Evolutionary conservation across 2,113 vertebrate species (phyloP).

Genomic region (Phaethon lepturus): DNA sequence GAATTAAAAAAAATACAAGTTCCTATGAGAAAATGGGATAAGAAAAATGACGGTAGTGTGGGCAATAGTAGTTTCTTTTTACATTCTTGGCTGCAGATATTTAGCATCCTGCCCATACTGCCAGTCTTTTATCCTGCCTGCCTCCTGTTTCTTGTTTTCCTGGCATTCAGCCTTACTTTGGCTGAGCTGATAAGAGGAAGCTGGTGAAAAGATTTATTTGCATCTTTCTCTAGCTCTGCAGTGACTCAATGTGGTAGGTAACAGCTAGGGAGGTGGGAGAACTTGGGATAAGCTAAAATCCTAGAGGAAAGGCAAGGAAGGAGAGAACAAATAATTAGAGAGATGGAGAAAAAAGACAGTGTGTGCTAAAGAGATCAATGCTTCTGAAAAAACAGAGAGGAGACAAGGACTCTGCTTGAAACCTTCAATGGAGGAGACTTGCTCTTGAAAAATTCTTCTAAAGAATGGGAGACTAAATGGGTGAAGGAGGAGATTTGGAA

Average conservation of each 20-base stretch:
- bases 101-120: constrained; percentile 14
- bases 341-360: background rate
- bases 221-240: background rate
- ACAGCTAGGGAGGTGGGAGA: background rate
- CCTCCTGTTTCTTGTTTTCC: constrained; percentile 52
- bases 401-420: background rate
- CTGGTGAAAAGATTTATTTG: constrained; percentile 13
- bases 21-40: background rate
- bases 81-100: background rate
- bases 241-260: background rate
- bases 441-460: background rate
- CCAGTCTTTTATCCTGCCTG: constrained; percentile 18
- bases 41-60: background rate
- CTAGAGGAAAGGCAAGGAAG: background rate
- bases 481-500: background rate
- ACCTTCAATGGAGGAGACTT: background rate
- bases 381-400: background rate
- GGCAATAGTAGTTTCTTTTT: background rate
- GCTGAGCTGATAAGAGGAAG: constrained; percentile 48
- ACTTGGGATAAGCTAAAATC: background rate
- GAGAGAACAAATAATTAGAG: background rate
- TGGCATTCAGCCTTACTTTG: constrained; percentile 47
- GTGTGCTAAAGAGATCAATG: background rate
- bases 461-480: background rate
- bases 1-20: background rate